These are phyloP conservation scores for Hirtodrosophila trivittata DNA, from an alignment of 2,888 invertebrate genomes.

Conservation along the genomic window DNA sequence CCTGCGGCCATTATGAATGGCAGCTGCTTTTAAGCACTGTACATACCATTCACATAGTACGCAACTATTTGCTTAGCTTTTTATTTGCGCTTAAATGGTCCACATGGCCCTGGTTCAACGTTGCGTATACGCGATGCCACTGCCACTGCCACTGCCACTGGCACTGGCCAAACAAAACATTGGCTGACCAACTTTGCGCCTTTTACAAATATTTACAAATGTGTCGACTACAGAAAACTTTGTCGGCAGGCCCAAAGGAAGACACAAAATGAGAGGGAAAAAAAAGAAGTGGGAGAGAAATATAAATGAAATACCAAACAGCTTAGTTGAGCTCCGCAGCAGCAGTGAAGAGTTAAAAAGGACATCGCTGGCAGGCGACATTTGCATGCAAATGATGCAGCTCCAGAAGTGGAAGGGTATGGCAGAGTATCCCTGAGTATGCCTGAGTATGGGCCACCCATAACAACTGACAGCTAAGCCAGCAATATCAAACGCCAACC, in stretches of 20 bases:
- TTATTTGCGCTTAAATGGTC: slow-evolving; percentile 12
- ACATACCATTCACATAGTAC: no score
- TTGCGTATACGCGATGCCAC: slow-evolving; percentile 40
- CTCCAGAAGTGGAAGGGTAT: slow-evolving; percentile 45
- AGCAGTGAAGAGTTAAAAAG: slow-evolving; percentile 50
- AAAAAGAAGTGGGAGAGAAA: background rate
- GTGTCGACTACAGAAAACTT: slow-evolving; percentile 53
- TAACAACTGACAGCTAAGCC: slow-evolving; percentile 20
- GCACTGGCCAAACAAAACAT: slow-evolving; percentile 24
- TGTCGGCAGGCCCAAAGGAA: slow-evolving; percentile 3
- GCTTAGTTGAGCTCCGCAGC: slow-evolving; percentile 18
- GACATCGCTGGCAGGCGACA: slow-evolving; percentile 43
- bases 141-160: slow-evolving; percentile 25
- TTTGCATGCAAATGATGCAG: slow-evolving; percentile 65
- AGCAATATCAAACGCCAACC: slow-evolving; percentile 39
- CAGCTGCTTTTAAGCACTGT: slow-evolving; percentile 23
- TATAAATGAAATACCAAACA: slow-evolving; percentile 11
- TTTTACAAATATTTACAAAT: slow-evolving; percentile 51
- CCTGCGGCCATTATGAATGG: slow-evolving; percentile 37
- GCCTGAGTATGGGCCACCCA: background rate
- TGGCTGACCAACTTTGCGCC: slow-evolving; percentile 20
- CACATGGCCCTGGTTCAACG: background rate
- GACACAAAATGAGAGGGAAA: background rate
- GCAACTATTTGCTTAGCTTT: slow-evolving; percentile 27
- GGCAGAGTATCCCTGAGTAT: background rate